A percentile compares a stretch with the other conserved stretches of the same genome.
Conservation (phyloP, 2,888 invertebrate species). For the Ernsta delagoae region DNA sequence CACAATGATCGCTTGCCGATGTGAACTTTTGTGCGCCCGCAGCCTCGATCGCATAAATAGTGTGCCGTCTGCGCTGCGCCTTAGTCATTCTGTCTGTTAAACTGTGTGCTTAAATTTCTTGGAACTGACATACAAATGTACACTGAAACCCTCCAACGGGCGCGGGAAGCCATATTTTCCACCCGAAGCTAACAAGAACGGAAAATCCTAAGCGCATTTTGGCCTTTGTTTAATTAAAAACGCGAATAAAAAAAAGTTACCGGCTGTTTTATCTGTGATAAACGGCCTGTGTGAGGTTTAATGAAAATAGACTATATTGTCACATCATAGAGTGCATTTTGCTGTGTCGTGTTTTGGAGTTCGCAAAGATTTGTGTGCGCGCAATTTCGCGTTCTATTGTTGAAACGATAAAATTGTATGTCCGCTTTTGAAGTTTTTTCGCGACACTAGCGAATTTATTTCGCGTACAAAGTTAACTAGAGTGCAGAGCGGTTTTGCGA, state of each 20-base stretch:
- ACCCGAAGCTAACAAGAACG: slow-evolving; percentile 47
- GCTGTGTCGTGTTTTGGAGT: slow-evolving; percentile 51
- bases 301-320: slow-evolving; percentile 52
- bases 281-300: slow-evolving; percentile 57
- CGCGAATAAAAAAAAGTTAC: slow-evolving; percentile 77
- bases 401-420: slow-evolving; percentile 71
- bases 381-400: slow-evolving; percentile 78
- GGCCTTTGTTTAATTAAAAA: slow-evolving; percentile 81
- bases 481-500: background rate
- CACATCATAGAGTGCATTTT: slow-evolving; percentile 44
- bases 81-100: slow-evolving; percentile 19
- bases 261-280: slow-evolving; percentile 79
- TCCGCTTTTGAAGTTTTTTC: slow-evolving; percentile 54
- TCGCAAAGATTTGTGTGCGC: slow-evolving; percentile 65
- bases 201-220: slow-evolving; percentile 59
- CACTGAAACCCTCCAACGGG: slow-evolving; percentile 42
- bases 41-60: too few species aligned
- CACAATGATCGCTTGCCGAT: too few species aligned
- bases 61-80: too few species aligned
- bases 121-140: slow-evolving; percentile 24
- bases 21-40: too few species aligned
- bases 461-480: background rate
- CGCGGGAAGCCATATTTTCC: slow-evolving; percentile 53
- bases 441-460: slow-evolving; percentile 30
- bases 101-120: slow-evolving; percentile 21